These are phyloP conservation scores for Misgurnus mizolepis DNA, from an alignment of 2,113 vertebrate species.

Conservation along the genomic window DNA sequence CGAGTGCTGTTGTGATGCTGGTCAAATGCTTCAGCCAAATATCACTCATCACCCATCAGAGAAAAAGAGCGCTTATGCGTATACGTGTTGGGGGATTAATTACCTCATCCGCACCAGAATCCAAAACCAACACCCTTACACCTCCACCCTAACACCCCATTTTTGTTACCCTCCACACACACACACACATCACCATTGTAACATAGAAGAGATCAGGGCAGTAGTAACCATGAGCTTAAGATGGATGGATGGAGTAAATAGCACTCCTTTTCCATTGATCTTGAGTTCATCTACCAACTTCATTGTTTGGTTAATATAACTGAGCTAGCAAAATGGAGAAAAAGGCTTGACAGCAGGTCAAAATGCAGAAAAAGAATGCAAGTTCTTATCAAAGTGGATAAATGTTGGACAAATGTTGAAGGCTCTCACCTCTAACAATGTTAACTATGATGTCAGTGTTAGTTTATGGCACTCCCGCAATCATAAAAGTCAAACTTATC, in stretches of 20 bases:
- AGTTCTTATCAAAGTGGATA: constrained; percentile 14
- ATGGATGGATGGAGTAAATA: background rate
- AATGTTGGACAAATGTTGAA: background rate
- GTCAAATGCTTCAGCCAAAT: constrained; percentile 74
- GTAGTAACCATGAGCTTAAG: background rate
- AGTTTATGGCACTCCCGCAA: background rate
- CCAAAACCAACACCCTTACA: constrained; percentile 47
- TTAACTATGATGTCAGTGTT: constrained; percentile 1
- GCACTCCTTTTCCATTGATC: background rate
- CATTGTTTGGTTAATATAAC: constrained; percentile 3
- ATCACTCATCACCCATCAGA: constrained; percentile 65
- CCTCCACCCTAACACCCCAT: constrained; percentile 39
- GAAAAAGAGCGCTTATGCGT: background rate
- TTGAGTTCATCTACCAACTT: background rate
- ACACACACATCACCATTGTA: background rate
- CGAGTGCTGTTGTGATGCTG: constrained; percentile 62
- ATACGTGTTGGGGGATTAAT: background rate
- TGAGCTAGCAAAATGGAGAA: background rate
- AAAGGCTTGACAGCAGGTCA: background rate
- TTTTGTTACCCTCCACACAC: constrained; percentile 20
- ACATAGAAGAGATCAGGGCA: background rate
- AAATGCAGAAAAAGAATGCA: background rate
- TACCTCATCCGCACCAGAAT: constrained; percentile 49
- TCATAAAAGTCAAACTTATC: constrained; percentile 10
- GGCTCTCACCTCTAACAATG: background rate